These are phyloP conservation scores for Tapirus indicus DNA, from an alignment of 2,797 vertebrate species.

Conservation along the genomic window DNA sequence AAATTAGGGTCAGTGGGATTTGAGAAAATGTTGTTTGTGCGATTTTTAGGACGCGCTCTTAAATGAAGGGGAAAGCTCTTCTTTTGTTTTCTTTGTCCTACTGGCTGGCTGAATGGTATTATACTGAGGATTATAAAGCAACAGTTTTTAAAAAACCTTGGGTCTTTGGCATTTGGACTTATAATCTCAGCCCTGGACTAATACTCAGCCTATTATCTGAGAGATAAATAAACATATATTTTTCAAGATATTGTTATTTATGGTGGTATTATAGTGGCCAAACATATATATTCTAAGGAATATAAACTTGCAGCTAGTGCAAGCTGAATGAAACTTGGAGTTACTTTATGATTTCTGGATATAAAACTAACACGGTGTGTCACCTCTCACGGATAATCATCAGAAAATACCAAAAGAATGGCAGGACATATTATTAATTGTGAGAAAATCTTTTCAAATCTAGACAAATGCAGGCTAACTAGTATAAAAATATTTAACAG, in stretches of 20 bases:
- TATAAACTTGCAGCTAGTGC: not conserved
- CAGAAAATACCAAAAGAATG: not conserved
- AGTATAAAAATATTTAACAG: not conserved
- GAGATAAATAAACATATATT: not conserved
- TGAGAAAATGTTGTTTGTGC: not conserved
- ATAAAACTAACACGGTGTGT: not conserved
- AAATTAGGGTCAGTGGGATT: not conserved
- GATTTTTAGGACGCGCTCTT: not conserved
- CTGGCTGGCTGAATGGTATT: not conserved
- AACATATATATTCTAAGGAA: not conserved
- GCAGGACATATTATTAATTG: not conserved
- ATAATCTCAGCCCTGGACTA: not conserved
- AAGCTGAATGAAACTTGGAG: slow-evolving; percentile 15
- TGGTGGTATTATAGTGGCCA: not conserved
- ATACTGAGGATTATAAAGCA: not conserved
- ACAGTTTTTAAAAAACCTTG: not conserved
- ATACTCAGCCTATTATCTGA: not conserved
- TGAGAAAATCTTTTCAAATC: not conserved
- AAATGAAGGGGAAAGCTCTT: not conserved
- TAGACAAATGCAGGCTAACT: not conserved
- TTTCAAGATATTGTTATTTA: not conserved
- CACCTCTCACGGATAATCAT: not conserved
- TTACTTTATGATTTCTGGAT: not conserved
- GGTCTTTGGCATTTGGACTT: not conserved
- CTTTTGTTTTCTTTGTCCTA: not conserved